These are phyloP conservation scores for Camelus dromedarius DNA, from an alignment of 2,113 vertebrate genomes.

Conservation along the genomic window DNA sequence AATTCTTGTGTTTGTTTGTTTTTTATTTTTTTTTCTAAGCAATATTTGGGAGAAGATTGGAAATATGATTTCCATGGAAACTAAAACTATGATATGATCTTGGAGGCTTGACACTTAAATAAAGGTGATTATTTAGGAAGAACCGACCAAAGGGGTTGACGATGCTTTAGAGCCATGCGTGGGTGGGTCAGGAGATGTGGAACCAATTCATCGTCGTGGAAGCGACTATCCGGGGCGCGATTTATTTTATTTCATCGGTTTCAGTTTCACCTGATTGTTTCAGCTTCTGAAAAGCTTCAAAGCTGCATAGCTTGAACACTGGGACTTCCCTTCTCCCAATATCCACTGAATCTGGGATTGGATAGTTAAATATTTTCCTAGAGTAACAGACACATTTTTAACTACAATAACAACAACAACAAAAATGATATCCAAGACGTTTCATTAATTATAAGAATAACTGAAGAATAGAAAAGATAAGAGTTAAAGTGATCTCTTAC, in stretches of 20 bases:
- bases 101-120: neutral
- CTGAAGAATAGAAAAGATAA: neutral
- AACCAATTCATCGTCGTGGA: neutral
- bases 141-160: neutral
- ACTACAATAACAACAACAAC: neutral
- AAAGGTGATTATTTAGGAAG: neutral
- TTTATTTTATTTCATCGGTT: neutral
- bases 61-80: slow-evolving; percentile 36
- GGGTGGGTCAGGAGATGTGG: neutral
- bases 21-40: neutral
- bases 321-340: neutral
- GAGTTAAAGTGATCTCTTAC: neutral
- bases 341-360: neutral
- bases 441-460: slow-evolving; percentile 38
- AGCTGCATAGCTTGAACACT: neutral
- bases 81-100: neutral
- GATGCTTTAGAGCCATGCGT: neutral
- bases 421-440: neutral
- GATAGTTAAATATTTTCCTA: neutral
- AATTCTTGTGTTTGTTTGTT: neutral
- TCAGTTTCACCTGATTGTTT: neutral
- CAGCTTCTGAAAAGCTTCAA: neutral
- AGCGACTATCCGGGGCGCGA: too few species aligned
- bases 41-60: slow-evolving; percentile 32
- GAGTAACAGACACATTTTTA: neutral